Conservation (phyloP, 2,797 vertebrate species). For the Psittacula echo region DNA sequence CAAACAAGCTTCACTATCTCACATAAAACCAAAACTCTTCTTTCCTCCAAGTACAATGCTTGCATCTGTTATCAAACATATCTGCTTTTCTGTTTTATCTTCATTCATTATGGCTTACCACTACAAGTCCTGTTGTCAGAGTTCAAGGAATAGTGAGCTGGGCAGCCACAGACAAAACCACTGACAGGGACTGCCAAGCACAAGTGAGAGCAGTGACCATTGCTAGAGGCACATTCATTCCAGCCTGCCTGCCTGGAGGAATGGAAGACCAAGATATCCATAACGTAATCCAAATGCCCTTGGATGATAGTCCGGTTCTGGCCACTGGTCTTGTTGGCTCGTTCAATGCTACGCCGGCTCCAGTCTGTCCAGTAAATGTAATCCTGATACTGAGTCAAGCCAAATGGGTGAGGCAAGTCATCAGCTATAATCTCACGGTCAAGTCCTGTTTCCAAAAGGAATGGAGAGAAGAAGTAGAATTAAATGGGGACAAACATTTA, state of each 20-base stretch:
- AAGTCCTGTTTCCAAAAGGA: conserved; percentile 80
- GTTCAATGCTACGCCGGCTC: conserved; percentile 98
- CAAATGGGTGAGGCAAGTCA: conserved; percentile 95
- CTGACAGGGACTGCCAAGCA: conserved; percentile 92
- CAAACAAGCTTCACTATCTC: background rate
- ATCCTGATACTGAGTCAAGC: conserved; percentile 97
- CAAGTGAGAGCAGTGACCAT: conserved; percentile 95
- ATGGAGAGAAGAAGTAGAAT: conserved; percentile 32
- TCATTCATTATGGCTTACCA: conserved; percentile 79
- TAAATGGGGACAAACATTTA: background rate
- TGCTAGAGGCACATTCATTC: conserved; percentile 95
- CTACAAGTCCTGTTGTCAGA: conserved; percentile 96
- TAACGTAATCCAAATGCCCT: conserved; percentile 96
- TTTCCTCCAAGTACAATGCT: background rate
- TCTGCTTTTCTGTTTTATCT: background rate
- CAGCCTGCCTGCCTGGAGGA: conserved; percentile 95
- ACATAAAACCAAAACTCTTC: background rate
- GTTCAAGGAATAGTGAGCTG: conserved; percentile 94
- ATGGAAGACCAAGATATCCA: conserved; percentile 99
- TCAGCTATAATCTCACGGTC: conserved; percentile 97
- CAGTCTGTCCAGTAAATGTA: conserved; percentile 99
- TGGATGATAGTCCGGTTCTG: conserved; percentile 97
- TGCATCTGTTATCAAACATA: background rate
- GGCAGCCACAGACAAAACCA: conserved; percentile 93
- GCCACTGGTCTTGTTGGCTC: conserved; percentile 96